Base-by-base conservation (phyloP, 2,888 invertebrate species). In the Alcis repandata region DNA sequence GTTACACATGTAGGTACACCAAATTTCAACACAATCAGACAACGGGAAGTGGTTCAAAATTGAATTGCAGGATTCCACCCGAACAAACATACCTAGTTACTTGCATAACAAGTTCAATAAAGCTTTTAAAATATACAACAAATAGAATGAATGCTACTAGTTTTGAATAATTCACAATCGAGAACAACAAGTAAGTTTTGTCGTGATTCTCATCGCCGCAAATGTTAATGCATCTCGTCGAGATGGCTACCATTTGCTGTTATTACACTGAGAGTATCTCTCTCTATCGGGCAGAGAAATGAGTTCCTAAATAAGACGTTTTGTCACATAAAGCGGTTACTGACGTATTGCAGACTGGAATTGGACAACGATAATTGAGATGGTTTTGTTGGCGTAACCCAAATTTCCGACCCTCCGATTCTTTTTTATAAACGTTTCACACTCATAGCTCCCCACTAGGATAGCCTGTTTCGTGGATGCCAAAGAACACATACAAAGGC, bases 271-370 rank as follows among this genome's bases (percentile, higher is more conserved):
- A 74, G 76, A 82, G 86, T 83, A 85, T 84, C 83, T 88, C 85
- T 84, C 83, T 88, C 85, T 86, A 86, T 88, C 82, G 79, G 76
- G 67, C 77, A 81, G 82, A 84, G 78, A 86, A 88, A 90, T 85
- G 86, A 85, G 82, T 84, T 83, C 83, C 78, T 80, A 84, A 85
- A 86, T 87, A 86, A 89, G 84, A 84, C 83, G 86, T 86, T 86
- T 85, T 84, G 84, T 85, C 83, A 81, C 83, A 81, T 54, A 32
- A 64, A 65, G 36, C 56, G 51, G 38, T 32, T 38, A 45, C 52
- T 41, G 22, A 48, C 65, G 56, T 60, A 57, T 57, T 43, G 20
- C 41, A 65, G 54, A 49, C 13, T 4, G 19, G 33, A 62, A 56
- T 43, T 52, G 43, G 40, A 38, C 10, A 19, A 40, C 32, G 32